phyloP scores from a whole-genome alignment of 2,113 vertebrate species.

The Pomatorhinus ruficollis region DNA sequence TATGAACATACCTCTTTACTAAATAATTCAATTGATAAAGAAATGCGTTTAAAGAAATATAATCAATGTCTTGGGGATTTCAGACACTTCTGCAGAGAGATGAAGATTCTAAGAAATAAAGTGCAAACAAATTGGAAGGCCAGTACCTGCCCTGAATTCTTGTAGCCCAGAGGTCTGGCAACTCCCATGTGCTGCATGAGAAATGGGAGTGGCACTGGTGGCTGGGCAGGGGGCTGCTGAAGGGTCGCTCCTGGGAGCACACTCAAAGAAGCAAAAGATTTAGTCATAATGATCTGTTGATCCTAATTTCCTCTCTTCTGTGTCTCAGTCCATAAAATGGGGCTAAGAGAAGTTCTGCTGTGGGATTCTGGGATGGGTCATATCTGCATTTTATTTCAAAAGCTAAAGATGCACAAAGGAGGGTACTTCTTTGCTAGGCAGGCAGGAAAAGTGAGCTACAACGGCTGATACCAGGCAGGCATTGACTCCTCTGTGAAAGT shows the following conservation, averaged over 20 bases:
- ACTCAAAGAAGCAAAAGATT: neutral
- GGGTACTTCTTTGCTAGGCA: neutral
- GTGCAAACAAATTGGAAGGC: neutral
- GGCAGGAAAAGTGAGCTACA: neutral
- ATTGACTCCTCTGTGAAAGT: neutral
- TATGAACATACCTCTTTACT: conserved; percentile 20
- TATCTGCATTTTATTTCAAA: neutral
- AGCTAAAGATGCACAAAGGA: neutral
- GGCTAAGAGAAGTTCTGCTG: neutral
- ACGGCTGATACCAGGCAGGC: neutral
- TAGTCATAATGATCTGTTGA: neutral
- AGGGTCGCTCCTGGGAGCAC: accelerated
- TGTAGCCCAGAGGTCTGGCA: neutral
- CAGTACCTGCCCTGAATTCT: neutral
- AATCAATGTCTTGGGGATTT: conserved; percentile 8
- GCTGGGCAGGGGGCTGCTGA: neutral
- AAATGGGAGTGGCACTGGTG: accelerated
- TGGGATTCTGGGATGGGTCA: neutral
- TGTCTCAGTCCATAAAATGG: neutral
- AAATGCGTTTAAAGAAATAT: conserved; percentile 10
- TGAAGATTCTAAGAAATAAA: neutral
- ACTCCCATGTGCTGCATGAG: neutral
- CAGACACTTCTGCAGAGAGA: neutral
- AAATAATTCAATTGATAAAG: conserved; percentile 47
- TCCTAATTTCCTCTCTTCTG: neutral